Evolutionary conservation across 2,113 vertebrate species (phyloP), one percentile per base, ranked within the genome.

Genomic region (Psophia crepitans): DNA sequence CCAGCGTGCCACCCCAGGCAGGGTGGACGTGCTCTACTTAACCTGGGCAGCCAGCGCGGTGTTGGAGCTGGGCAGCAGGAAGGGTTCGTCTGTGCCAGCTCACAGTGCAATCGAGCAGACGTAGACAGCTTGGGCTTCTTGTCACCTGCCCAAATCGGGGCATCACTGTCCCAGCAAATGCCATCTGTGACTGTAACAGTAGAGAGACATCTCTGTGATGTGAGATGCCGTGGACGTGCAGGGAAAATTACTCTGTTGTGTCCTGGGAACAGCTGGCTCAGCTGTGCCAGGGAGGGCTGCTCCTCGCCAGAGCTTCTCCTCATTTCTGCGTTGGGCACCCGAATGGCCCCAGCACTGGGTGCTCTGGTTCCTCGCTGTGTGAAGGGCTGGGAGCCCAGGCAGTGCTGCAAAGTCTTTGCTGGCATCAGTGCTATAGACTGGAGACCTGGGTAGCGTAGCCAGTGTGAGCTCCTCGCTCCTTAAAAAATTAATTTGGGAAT

Each of bases 1-100:
- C 41, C 2, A 1, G 27, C 3, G 5, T 49, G 37, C 27, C n/a
- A 1, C 21, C 0, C 5, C 6, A 4, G 39, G 23, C 48, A 17
- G 33, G 32, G 68, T 18, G 43, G 75, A 30, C 0, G 18, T 79
- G n/a, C 23, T 75, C 53, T 6, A 0, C 56, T 51, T 35, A 3
- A 7, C 6, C 21, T 2, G 39, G 39, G 68, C 24, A 19, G 21
- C 15, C 65, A 19, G 70, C 5, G 9, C 1, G 20, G 56, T 1
- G 53, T 0, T 12, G 74, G 79, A n/a, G 35, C 66, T 14, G 1
- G 33, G 75, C 44, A 23, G 51, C 39, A 6, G 66, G 63, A 46
- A 9, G 46, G 13, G 28, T 1, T 28, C 0, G 2, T 26, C 46
- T 7, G 27, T n/a, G 83, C 66, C 84, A 48, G 73, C 43, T 78